Base-by-base conservation (phyloP, 2,888 invertebrate genomes). In the Epirrhoe alternata region DNA sequence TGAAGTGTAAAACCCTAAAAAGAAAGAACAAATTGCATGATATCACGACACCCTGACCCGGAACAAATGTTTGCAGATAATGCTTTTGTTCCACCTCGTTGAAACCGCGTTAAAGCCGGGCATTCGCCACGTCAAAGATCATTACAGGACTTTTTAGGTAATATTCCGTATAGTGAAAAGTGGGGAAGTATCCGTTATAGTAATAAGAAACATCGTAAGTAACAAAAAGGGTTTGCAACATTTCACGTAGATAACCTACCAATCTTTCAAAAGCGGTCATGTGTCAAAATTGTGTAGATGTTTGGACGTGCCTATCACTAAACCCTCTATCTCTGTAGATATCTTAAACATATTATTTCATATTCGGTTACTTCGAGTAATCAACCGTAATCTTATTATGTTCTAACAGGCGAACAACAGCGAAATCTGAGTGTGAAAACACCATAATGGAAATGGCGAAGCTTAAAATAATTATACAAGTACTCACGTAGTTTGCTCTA, bases 401-500 rank as follows among this genome's bases (percentile, higher is more conserved):
- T 38, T n/a, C n/a, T 45, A 12, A 45, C 12, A 45, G 2, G 45
- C 45, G 47, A 47, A 47, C 14, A 47, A 7, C 6, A 47, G 24
- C 24, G 3, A 24, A 14, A 47, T 47, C 7, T 42, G 38, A 12
- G 4, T 42, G 38, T 42, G 38, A 42, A 42, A 42, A 38, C 10
- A 42, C n/a, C 12, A 10, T 30, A 30, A 30, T 42, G n/a, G 45
- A 47, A 45, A 45, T n/a, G 45, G 45, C 7, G n/a, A 42, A 17
- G 38, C 42, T 17, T 45, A 45, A 10, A 5, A 47, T 17, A 50
- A 31, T 52, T 30, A 49, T n/a, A 16, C 0, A 16, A 47, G 35
- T 16, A 56, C 16, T 24, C 30, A 30, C 38, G 38, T 50, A 62
- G 38, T 56, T 62, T 50, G 38, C 38, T 57, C 16, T 35, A 53